These are phyloP conservation scores for Pedicia rivosa DNA, from an alignment of 2,888 invertebrate genomes.

Conservation along the genomic window DNA sequence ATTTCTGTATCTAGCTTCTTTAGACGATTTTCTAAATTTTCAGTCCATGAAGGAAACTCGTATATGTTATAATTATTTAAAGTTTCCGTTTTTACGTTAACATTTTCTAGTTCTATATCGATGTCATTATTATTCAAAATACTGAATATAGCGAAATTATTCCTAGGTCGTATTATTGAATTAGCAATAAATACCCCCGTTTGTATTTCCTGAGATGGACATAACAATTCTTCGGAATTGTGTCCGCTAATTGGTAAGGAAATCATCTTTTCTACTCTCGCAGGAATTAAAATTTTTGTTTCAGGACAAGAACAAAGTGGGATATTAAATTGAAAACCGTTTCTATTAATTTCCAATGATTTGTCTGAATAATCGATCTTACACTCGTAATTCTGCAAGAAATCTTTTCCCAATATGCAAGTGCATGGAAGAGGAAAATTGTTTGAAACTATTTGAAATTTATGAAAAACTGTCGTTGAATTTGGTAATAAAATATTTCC, in stretches of 20 bases:
- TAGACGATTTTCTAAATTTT: neutral
- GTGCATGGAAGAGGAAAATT: neutral
- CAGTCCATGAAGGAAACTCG: neutral
- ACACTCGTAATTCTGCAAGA: neutral
- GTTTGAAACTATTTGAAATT: too few relatives aligned
- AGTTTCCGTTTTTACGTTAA: neutral
- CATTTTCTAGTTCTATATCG: neutral
- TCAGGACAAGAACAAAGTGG: neutral
- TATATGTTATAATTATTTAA: neutral
- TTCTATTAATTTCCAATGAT: neutral
- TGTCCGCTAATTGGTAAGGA: too few relatives aligned
- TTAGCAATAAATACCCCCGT: too few relatives aligned
- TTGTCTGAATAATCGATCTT: neutral
- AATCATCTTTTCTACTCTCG: neutral
- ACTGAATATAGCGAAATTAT: neutral
- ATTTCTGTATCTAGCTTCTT: neutral
- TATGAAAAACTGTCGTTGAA: too few relatives aligned
- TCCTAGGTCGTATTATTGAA: too few relatives aligned
- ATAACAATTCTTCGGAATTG: too few relatives aligned
- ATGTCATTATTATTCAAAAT: slow-evolving; percentile 1
- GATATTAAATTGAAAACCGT: neutral
- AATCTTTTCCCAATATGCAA: neutral
- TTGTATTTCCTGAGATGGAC: too few relatives aligned
- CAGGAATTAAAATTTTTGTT: neutral
- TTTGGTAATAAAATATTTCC: too few relatives aligned